A percentile compares a stretch with the other conserved stretches of the same genome.
phyloP scores from a whole-genome alignment of 2,113 vertebrate species.

The Pelobates fuscus region DNA sequence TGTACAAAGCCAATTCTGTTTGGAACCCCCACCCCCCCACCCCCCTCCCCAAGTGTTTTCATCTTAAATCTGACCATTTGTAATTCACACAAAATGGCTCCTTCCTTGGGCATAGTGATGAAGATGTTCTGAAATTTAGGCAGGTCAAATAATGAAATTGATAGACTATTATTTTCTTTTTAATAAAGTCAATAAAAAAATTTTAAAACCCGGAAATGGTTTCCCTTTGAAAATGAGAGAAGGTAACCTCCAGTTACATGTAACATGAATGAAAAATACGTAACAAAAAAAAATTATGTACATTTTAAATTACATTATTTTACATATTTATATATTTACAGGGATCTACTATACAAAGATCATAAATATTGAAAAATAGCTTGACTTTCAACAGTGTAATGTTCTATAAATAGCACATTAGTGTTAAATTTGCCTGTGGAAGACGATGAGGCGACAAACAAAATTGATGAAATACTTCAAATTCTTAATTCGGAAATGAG shows the following conservation, averaged over 20 bases:
- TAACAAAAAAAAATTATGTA: conserved; percentile 54
- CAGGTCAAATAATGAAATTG: too few species aligned
- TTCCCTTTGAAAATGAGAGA: conserved; percentile 23
- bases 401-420: conserved; percentile 93
- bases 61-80: too few species aligned
- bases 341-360: conserved; percentile 58
- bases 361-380: conserved; percentile 99
- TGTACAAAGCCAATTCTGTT: too few species aligned
- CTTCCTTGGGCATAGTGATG: too few species aligned
- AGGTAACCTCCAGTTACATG: neutral
- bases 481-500: neutral
- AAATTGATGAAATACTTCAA: conserved; percentile 75
- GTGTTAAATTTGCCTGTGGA: conserved; percentile 82
- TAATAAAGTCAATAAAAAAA: too few species aligned
- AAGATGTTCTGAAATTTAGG: too few species aligned
- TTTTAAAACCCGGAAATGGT: neutral
- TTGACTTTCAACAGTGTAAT: conserved; percentile 90
- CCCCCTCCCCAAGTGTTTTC: too few species aligned
- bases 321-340: conserved; percentile 79
- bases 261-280: conserved; percentile 8
- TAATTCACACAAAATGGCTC: too few species aligned
- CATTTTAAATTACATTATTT: conserved; percentile 51
- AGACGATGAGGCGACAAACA: conserved; percentile 77
- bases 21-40: too few species aligned
- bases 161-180: too few species aligned